Evolutionary conservation across 2,113 vertebrate genomes (phyloP), one percentile per base, ranked within the genome.

Genomic region (Rousettus leschenaultii): DNA sequence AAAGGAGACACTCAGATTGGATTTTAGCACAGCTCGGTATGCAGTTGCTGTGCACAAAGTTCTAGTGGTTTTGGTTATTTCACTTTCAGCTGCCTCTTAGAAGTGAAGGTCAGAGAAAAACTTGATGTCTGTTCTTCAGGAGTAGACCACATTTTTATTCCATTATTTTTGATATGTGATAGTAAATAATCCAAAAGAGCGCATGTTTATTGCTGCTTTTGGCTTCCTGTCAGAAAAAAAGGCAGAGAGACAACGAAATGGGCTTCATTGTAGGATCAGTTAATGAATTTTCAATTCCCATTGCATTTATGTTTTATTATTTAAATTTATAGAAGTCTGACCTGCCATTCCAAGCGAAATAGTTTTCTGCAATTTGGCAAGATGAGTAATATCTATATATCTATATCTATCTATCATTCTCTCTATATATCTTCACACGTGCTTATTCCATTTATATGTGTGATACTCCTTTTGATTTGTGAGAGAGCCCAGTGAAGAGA

Each of bases 171-270:
- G 85, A 75, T 63, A 48, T 0, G 22, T 15, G 33, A 38, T 55
- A 89, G 48, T 59, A 93, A 94, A 80, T 94, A 73, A 94, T 83
- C 55, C 59, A 73, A 33, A 94, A 98, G 59, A 53, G 66, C 53
- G 65, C 35, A 94, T 80, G 95, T 96, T 68, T 22, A 11, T 82
- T 95, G 59, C 14, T 92, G 51, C 1, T 0, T 94, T 91, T 97
- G 85, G 35, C 65, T 94, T 97, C 26, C 61, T 89, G 59, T 95
- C 86, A 95, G 15, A 11, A 97, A 78, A 96, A 95, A 51, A 98
- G 82, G 93, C 91, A 94, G n/a, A 93, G 35, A 55, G 68, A 85
- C 9, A 33, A 73, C 11, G 43, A 55, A 95, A 74, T 35, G 45
- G 71, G 11, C 35, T 95, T 71, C 73, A 2, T 51, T 65, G 7